Evolutionary conservation across 1,140 invertebrate species (phyloP).

Genomic region (Papilio aristodemus): DNA sequence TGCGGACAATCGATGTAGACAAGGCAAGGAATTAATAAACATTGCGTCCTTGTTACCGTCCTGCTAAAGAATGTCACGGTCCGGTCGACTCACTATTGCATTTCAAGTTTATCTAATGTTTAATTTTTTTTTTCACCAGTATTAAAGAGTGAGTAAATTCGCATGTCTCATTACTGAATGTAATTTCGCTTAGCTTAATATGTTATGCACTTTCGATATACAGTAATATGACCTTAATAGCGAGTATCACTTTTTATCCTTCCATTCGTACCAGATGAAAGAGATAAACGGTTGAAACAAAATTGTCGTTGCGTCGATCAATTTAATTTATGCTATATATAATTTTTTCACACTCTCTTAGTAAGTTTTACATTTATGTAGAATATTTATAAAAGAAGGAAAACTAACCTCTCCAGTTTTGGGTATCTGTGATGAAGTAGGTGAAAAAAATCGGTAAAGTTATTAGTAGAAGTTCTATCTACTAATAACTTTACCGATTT

Average conservation of each 20-base stretch:
- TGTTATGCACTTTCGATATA: slow-evolving; percentile 7
- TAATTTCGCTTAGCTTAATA: background rate
- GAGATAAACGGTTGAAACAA: background rate
- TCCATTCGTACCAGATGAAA: background rate
- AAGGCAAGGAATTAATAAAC: background rate
- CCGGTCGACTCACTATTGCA: background rate
- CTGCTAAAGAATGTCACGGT: background rate
- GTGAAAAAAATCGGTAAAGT: no score
- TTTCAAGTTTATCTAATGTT: background rate
- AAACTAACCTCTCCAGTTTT: no score
- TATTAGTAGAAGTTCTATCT: no score
- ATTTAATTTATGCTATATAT: background rate
- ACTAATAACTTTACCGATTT: no score
- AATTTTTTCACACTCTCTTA: no score
- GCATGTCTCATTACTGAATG: background rate
- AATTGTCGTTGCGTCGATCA: background rate
- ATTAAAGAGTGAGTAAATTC: no score
- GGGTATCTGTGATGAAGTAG: no score
- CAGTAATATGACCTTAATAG: slow-evolving; percentile 16
- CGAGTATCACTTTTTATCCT: background rate
- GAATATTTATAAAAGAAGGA: no score
- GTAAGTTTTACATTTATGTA: no score
- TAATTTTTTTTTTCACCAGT: no score
- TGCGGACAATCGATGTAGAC: background rate
- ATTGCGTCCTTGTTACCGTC: slow-evolving; percentile 7